Percentiles rank a stretch among this genome's conserved stretches.
Conservation (phyloP, 2,888 invertebrate species). For the Calameuta pallipes region DNA sequence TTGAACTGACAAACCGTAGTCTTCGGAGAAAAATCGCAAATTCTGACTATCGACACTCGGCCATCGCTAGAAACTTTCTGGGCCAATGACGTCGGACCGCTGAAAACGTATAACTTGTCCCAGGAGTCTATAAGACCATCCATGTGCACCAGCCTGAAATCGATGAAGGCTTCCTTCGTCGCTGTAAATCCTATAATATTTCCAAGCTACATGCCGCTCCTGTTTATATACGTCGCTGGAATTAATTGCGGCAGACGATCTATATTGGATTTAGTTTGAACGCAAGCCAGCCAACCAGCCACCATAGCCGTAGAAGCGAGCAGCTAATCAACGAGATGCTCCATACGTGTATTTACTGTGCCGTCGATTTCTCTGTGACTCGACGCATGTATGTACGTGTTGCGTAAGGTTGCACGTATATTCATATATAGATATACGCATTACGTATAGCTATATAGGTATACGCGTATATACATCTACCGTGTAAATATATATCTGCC, state of each 20-base stretch:
- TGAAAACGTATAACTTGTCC: constrained; percentile 3
- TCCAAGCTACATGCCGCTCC: constrained; percentile 1
- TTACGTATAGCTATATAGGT: not conserved
- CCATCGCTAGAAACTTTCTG: not conserved
- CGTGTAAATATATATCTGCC: constrained; percentile 26
- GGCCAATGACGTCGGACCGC: not conserved
- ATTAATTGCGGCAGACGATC: constrained; percentile 46
- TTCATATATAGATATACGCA: constrained; percentile 1
- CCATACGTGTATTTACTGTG: constrained; percentile 47
- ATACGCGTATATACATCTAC: not conserved
- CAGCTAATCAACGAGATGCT: constrained; percentile 54
- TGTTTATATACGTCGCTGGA: constrained; percentile 33
- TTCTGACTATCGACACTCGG: not conserved
- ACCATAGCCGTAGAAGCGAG: constrained; percentile 46
- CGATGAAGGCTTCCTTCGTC: constrained; percentile 4
- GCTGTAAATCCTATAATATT: not conserved
- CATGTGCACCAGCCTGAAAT: not conserved
- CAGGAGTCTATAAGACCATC: not conserved
- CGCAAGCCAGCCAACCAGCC: constrained; percentile 33
- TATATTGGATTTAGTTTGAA: constrained; percentile 48
- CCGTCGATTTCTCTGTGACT: constrained; percentile 43
- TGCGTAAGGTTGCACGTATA: constrained; percentile 31
- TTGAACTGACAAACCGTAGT: not conserved
- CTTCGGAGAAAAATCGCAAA: not conserved
- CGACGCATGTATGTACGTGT: constrained; percentile 29